phyloP scores from a whole-genome alignment of 2,888 invertebrate genomes.

The Meghimatium bilineatum region DNA sequence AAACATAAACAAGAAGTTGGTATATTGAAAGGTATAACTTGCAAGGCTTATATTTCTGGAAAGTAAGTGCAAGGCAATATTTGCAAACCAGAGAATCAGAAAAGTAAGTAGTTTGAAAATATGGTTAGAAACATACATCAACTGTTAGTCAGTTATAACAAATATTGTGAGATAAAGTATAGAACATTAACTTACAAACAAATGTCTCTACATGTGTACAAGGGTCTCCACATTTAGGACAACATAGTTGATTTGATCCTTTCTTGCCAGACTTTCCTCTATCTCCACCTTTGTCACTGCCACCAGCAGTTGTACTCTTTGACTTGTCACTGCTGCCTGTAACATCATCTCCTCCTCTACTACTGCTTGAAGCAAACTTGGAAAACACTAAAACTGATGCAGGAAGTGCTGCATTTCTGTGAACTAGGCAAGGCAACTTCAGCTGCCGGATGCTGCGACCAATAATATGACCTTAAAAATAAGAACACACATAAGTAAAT shows the following conservation, averaged over 20 bases:
- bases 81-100: too few species aligned
- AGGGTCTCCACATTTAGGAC: constrained; percentile 97
- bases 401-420: neutral
- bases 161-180: neutral
- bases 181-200: constrained; percentile 83
- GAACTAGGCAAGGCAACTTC: neutral
- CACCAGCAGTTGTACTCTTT: constrained; percentile 12
- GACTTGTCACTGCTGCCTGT: constrained; percentile 39
- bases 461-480: neutral
- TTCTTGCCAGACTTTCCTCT: constrained; percentile 59
- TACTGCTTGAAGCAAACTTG: constrained; percentile 36
- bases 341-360: constrained; percentile 44
- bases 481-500: neutral
- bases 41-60: too few species aligned
- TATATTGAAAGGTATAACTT: too few species aligned
- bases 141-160: too few species aligned
- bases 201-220: constrained; percentile 98
- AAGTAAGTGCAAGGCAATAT: too few species aligned
- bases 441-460: neutral
- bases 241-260: constrained; percentile 79
- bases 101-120: too few species aligned
- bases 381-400: constrained; percentile 6
- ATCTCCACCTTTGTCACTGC: constrained; percentile 41
- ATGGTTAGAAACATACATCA: too few species aligned
- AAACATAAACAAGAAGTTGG: too few species aligned